These are phyloP conservation scores for Heliconius ismenius DNA, from an alignment of 2,888 invertebrate species.

Conservation along the genomic window DNA sequence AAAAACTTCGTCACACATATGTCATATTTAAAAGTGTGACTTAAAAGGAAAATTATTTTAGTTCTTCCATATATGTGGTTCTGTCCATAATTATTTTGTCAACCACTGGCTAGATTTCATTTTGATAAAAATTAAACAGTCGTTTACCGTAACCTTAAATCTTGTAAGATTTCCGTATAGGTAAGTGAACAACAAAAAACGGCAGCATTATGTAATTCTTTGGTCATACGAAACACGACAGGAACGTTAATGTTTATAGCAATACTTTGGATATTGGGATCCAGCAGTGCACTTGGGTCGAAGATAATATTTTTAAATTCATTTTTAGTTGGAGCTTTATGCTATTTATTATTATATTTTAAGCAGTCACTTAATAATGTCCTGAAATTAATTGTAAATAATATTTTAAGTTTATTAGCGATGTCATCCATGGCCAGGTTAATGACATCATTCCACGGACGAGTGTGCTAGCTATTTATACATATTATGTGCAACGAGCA, in stretches of 20 bases:
- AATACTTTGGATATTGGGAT: conserved; percentile 42
- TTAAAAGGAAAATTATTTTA: neutral
- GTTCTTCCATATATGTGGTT: neutral
- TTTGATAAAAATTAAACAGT: conserved; percentile 24
- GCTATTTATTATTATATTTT: neutral
- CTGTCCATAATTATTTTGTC: neutral
- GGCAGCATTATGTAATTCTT: conserved; percentile 34
- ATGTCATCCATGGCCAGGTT: conserved; percentile 34
- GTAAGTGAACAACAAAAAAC: conserved; percentile 23
- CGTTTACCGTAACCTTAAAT: conserved; percentile 23
- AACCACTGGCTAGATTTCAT: conserved; percentile 9
- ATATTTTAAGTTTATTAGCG: neutral
- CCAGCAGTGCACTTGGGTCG: conserved; percentile 25
- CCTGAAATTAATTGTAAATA: neutral
- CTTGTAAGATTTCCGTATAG: conserved; percentile 27
- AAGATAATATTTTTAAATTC: neutral
- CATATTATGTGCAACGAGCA: conserved; percentile 28
- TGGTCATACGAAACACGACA: conserved; percentile 37
- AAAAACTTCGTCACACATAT: conserved; percentile 6
- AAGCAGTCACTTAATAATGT: no score
- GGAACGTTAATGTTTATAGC: conserved; percentile 41
- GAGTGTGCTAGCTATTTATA: conserved; percentile 24
- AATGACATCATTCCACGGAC: conserved; percentile 36
- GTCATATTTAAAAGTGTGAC: neutral
- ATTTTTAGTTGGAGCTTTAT: neutral